phyloP scores from a whole-genome alignment of 2,888 invertebrate species.

The Pollenia angustigena region DNA sequence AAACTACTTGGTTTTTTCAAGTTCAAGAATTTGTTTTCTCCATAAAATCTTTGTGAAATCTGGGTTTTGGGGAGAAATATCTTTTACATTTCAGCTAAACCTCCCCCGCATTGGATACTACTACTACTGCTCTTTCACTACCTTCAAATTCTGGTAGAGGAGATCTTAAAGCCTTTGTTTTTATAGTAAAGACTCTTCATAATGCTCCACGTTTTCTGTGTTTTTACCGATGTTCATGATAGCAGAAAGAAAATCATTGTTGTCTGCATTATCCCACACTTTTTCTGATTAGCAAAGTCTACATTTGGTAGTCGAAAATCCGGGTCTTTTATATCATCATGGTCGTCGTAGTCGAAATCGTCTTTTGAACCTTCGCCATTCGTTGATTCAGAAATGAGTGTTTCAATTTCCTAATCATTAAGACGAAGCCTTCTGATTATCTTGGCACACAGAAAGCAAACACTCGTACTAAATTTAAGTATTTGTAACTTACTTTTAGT shows the following conservation, averaged over 20 bases:
- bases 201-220: too few relatives aligned
- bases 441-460: too few relatives aligned
- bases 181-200: too few relatives aligned
- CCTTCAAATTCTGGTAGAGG: slow-evolving; percentile 16
- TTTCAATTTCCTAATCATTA: slow-evolving; percentile 3
- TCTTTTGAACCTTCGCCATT: neutral
- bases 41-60: slow-evolving; percentile 19
- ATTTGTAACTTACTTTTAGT: too few relatives aligned
- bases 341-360: neutral
- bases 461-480: too few relatives aligned
- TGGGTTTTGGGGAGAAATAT: slow-evolving; percentile 12
- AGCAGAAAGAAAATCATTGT: neutral
- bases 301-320: neutral
- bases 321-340: neutral
- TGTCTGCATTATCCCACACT: neutral
- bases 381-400: too few relatives aligned
- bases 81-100: slow-evolving; percentile 22
- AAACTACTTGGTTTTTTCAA: slow-evolving; percentile 26
- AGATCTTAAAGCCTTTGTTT: too few relatives aligned
- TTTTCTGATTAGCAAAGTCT: neutral
- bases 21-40: slow-evolving; percentile 12
- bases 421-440: too few relatives aligned
- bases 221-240: neutral
- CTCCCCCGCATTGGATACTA: slow-evolving; percentile 12
- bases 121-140: slow-evolving; percentile 9